Base-by-base conservation (phyloP, 2,113 vertebrate species). In the Trogon melanurus region DNA sequence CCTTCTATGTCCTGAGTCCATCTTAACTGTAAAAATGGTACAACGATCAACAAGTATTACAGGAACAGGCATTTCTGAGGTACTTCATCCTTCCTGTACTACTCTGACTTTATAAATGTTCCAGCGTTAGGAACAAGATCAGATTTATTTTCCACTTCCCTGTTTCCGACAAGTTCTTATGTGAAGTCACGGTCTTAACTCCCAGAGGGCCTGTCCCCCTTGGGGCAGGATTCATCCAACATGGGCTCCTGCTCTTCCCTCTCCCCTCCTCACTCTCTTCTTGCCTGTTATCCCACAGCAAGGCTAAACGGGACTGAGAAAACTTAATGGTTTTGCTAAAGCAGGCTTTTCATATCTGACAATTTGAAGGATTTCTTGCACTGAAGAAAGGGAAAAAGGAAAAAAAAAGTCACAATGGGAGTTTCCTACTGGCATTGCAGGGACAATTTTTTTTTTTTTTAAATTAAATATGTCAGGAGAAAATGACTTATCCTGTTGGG, bases 71-170 rank as follows among this genome's bases (percentile, higher is more conserved):
- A 44, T 32, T 71, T 32, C 44, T 53, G 13, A 89, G 41, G 9
- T 15, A 11, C 22, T 57, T n/a, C 15, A 58, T 19, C 47, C 71
- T 45, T 58, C n/a, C 29, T 11, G 45, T 16, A 15, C n/a, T 17
- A 13, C 64, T 44, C 56, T 16, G 10, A 12, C 11, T 32, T 64
- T 5, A 13, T 13, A 38, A 70, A 70, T n/a, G 16, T 32, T 48
- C 47, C 64, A 51, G 48, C 0, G 0, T 13, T 7, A 7, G 41
- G 9, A 61, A 23, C 15, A 32, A 17, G 14, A 9, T 2, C 12
- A 47, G 41, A 10, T 47, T 81, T 34, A 30, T 93, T 91, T 87
- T 26, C 45, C 34, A 13, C 15, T 56, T 8, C 8, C 11, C 23
- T 5, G 12, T n/a, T 69, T 48, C 67, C 38, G 41, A 51, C 11